Evolutionary conservation across 2,797 vertebrate genomes (phyloP), one percentile per base, ranked within the genome.

Genomic region (Gambelia wislizenii): DNA sequence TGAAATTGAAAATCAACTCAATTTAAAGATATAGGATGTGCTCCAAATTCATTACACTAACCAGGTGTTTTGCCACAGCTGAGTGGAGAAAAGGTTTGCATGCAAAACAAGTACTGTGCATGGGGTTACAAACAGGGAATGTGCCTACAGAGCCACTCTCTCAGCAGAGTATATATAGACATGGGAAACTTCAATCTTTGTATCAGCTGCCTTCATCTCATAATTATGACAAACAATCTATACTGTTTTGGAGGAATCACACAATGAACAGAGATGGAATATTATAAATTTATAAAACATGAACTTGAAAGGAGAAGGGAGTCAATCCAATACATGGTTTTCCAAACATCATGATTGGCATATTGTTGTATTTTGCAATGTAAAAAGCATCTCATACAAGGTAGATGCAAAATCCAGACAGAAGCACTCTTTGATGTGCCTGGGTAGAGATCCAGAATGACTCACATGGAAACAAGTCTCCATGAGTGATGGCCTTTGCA

Each of bases 121-220:
- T 70, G 59, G 30, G 2, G 47, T 42, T 77, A 77, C 47, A 84
- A 44, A 67, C 27, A 84, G 76, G 81, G 75, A 84, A 89, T 79
- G 61, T 39, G 70, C 52, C 61, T 44, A 76, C 52, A 86, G 14
- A 56, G 42, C 6, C 27, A 6, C 27, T 39, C n/a, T n/a, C 49
- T 13, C 25, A 52, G 4, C 36, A 88, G 9, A 54, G 39, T 54
- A 20, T 13, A n/a, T n/a, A 39, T 27, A 4, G 47, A 36, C 82
- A 59, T 44, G 49, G 74, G 64, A 69, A 54, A 20, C 13, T n/a
- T 18, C 49, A 47, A 84, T 52, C 82, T 79, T 84, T 42, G 78
- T 61, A 44, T 69, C 14, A 61, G 42, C 42, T 56, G 3, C 44
- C 84, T 52, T 54, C 74, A 72, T 52, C 14, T 70, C 52, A 12